phyloP scores from a whole-genome alignment of 1,140 invertebrate species.

The Lepidostoma basale region DNA sequence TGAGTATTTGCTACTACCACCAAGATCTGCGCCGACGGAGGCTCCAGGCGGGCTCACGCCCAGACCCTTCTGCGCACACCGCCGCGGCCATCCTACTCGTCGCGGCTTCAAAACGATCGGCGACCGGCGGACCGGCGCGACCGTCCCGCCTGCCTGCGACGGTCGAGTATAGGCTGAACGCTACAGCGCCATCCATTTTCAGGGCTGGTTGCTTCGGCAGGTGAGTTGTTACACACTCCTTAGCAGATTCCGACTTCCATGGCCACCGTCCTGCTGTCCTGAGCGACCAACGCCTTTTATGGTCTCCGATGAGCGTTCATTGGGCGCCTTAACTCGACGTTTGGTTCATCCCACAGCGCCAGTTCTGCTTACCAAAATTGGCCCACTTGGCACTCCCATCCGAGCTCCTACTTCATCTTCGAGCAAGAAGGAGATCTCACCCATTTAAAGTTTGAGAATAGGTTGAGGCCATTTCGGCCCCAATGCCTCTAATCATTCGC shows the following conservation, averaged over 20 bases:
- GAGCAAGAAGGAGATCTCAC: slow-evolving; percentile 77
- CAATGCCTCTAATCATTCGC: slow-evolving; percentile 87
- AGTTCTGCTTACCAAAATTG: slow-evolving; percentile 93
- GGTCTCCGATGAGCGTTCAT: slow-evolving; percentile 67
- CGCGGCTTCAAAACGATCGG: slow-evolving; percentile 50
- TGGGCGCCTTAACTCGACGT: slow-evolving; percentile 75
- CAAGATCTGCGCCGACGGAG: slow-evolving; percentile 84
- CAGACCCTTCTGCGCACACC: slow-evolving; percentile 77
- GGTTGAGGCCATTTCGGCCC: slow-evolving; percentile 78
- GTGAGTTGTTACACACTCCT: slow-evolving; percentile 91
- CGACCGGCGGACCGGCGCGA: slow-evolving; percentile 73
- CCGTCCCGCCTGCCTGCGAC: slow-evolving; percentile 66
- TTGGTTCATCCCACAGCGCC: slow-evolving; percentile 86
- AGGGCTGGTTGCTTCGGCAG: slow-evolving; percentile 87
- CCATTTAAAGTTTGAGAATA: slow-evolving; percentile 92
- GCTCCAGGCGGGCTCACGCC: slow-evolving; percentile 73
- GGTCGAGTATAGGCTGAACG: slow-evolving; percentile 54
- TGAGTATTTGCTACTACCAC: slow-evolving; percentile 88
- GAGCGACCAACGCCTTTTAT: slow-evolving; percentile 85
- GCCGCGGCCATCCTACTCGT: slow-evolving; percentile 73
- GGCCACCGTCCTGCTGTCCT: slow-evolving; percentile 88
- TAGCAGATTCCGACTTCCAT: slow-evolving; percentile 90
- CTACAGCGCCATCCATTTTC: slow-evolving; percentile 90
- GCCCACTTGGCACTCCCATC: slow-evolving; percentile 79
- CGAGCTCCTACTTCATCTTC: slow-evolving; percentile 58